phyloP scores from a whole-genome alignment of 2,888 invertebrate genomes.

The Drosophila robusta region DNA sequence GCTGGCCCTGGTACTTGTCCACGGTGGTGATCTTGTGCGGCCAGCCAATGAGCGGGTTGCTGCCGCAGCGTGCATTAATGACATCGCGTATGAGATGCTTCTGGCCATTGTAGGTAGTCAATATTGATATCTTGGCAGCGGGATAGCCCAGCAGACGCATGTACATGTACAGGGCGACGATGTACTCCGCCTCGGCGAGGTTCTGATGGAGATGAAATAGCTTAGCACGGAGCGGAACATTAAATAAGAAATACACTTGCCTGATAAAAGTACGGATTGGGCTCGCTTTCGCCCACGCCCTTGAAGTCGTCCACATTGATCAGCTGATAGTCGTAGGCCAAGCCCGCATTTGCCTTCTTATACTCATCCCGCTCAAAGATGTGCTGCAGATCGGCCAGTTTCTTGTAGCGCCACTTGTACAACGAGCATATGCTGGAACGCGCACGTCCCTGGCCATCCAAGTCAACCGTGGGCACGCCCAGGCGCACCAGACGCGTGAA shows the following conservation, averaged over 20 bases:
- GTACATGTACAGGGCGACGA: conserved; percentile 98
- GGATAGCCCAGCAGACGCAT: conserved; percentile 99
- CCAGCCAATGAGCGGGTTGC: conserved; percentile 96
- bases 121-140: conserved; percentile 97
- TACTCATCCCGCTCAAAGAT: conserved; percentile 94
- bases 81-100: conserved; percentile 99
- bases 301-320: conserved; percentile 98
- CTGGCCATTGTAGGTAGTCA: conserved; percentile 99
- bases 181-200: conserved; percentile 96
- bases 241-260: conserved; percentile 84
- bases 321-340: conserved; percentile 96
- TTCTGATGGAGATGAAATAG: conserved; percentile 86
- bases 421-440: conserved; percentile 95
- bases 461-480: conserved; percentile 98
- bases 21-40: conserved; percentile 98
- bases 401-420: conserved; percentile 98
- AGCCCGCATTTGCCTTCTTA: conserved; percentile 95
- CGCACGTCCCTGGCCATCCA: conserved; percentile 99
- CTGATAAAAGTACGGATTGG: conserved; percentile 99
- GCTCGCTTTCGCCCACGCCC: conserved; percentile 98
- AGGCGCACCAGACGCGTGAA: conserved; percentile 98
- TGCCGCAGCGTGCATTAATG: conserved; percentile 95
- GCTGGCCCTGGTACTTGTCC: conserved; percentile 99
- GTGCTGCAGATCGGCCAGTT: conserved; percentile 96
- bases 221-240: conserved; percentile 5